A percentile compares a stretch with the other conserved stretches of the same genome.
phyloP scores from a whole-genome alignment of 2,888 invertebrate genomes.

The Venustoraphidia nigricollis region DNA sequence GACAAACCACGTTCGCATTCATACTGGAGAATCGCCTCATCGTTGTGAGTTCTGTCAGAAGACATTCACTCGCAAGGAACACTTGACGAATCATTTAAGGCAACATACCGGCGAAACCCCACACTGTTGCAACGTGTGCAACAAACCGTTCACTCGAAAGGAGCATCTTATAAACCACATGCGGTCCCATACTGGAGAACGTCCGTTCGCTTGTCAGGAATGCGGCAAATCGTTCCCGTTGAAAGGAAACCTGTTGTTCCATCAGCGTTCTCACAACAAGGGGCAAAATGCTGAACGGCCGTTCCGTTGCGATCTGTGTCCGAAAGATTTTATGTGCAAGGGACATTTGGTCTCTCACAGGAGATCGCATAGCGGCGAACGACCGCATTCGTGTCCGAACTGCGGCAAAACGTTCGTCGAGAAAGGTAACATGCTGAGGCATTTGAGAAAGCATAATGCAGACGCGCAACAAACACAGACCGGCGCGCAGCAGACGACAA shows the following conservation, averaged over 20 bases:
- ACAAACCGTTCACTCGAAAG: conserved; percentile 57
- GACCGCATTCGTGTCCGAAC: conserved; percentile 47
- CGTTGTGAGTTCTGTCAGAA: conserved; percentile 54
- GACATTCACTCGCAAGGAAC: conserved; percentile 55
- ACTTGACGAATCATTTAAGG: conserved; percentile 52
- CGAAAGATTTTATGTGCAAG: conserved; percentile 79
- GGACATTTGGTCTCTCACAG: conserved; percentile 72
- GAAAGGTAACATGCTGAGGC: conserved; percentile 61
- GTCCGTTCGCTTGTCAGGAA: conserved; percentile 69
- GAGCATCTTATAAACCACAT: conserved; percentile 62
- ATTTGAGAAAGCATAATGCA: conserved; percentile 52
- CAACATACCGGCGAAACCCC: conserved; percentile 58
- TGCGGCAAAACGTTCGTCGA: conserved; percentile 69
- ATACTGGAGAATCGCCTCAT: conserved; percentile 53
- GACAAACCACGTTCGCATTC: conserved; percentile 60
- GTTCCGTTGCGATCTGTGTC: conserved; percentile 71
- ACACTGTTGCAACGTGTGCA: conserved; percentile 57
- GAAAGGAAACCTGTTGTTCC: conserved; percentile 72
- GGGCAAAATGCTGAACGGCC: conserved; percentile 43
- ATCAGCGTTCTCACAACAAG: conserved; percentile 75
- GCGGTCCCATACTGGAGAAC: conserved; percentile 65
- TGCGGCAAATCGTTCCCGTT: conserved; percentile 78
- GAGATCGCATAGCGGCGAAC: conserved; percentile 55
- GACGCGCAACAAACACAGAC: conserved; percentile 19
- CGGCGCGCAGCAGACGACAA: conserved; percentile 17